A percentile compares a stretch with the other conserved stretches of the same genome.
These are phyloP conservation scores for Tiphia femorata DNA, from an alignment of 2,888 invertebrate genomes.

Conservation along the genomic window DNA sequence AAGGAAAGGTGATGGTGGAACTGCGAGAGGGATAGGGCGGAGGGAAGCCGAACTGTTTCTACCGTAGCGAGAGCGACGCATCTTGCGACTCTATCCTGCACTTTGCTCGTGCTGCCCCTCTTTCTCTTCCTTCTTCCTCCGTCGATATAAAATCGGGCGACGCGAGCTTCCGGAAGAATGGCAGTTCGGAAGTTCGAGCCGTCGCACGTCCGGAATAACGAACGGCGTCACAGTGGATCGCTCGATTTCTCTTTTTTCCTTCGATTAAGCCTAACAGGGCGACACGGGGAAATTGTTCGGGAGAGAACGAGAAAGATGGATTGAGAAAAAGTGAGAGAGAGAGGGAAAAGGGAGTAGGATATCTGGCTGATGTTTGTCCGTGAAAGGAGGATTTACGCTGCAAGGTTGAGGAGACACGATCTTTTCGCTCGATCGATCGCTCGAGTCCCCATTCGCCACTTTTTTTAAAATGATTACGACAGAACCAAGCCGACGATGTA, in stretches of 20 bases:
- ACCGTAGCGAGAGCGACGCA: constrained; percentile 48
- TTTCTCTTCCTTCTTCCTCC: constrained; percentile 29
- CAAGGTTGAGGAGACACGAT: too few relatives aligned
- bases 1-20: constrained; percentile 7
- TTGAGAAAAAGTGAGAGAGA: too few relatives aligned
- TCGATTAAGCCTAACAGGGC: constrained; percentile 22
- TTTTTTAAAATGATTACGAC: too few relatives aligned
- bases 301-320: too few relatives aligned
- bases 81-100: constrained; percentile 41
- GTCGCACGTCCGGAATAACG: constrained; percentile 47
- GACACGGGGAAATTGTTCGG: neutral
- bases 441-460: too few relatives aligned
- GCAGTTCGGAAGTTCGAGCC: constrained; percentile 53
- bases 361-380: too few relatives aligned
- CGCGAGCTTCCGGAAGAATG: constrained; percentile 47
- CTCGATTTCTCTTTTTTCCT: constrained; percentile 26
- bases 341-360: too few relatives aligned
- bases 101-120: neutral
- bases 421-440: too few relatives aligned
- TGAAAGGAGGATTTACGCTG: too few relatives aligned
- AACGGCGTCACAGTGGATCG: constrained; percentile 39
- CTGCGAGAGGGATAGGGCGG: neutral
- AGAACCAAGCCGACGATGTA: too few relatives aligned
- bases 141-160: constrained; percentile 57
- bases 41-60: constrained; percentile 61